Percentiles rank a stretch among this genome's conserved stretches.
Conservation (phyloP, 2,888 invertebrate species). For the Pterostichus madidus region DNA sequence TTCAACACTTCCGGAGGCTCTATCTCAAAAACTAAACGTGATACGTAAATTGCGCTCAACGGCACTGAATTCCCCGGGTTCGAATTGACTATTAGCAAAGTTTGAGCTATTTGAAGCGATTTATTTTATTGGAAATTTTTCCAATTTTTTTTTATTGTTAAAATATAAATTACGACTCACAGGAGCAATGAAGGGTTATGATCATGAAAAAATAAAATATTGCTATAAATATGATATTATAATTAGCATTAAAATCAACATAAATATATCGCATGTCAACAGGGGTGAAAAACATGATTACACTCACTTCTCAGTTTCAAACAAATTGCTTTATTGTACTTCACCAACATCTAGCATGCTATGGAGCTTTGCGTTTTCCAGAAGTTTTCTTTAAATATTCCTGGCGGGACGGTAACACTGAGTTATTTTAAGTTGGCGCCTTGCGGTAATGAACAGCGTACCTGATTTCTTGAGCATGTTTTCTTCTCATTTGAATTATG, state of each 20-base stretch:
- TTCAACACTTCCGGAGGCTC: too few relatives aligned
- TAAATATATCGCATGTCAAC: conserved; percentile 24
- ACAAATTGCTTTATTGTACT: conserved; percentile 18
- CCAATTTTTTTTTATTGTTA: too few relatives aligned
- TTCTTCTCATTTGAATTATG: not conserved
- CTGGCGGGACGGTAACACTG: not conserved
- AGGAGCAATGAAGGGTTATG: too few relatives aligned
- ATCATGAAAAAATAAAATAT: too few relatives aligned
- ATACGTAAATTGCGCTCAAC: too few relatives aligned
- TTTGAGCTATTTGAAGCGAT: too few relatives aligned
- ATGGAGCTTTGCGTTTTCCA: not conserved
- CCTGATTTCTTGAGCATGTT: too few relatives aligned
- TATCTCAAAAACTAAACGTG: too few relatives aligned
- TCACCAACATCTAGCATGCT: not conserved
- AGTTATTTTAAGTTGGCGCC: not conserved
- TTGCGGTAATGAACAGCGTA: not conserved
- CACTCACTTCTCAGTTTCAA: not conserved
- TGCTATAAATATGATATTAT: not conserved
- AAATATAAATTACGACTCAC: too few relatives aligned
- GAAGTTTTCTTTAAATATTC: conserved; percentile 17
- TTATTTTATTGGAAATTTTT: too few relatives aligned
- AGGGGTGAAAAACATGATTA: not conserved
- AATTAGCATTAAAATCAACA: not conserved
- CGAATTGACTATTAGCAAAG: too few relatives aligned
- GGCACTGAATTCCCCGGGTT: too few relatives aligned